These are phyloP conservation scores for Achatina immaculata DNA, from an alignment of 1,140 invertebrate species.

Conservation along the genomic window DNA sequence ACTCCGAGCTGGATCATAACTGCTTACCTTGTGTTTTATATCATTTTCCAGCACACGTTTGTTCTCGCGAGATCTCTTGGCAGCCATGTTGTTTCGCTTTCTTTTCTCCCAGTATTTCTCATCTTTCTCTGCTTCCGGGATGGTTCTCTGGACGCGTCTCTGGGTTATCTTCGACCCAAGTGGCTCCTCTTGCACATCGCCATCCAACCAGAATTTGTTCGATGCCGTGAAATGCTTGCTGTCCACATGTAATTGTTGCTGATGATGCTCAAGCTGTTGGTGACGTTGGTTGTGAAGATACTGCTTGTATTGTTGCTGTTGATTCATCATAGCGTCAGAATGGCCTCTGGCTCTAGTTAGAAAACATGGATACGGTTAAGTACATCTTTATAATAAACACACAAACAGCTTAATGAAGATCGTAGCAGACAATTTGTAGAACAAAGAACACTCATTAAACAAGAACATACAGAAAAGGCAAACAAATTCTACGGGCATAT, in stretches of 20 bases:
- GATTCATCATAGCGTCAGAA: no score
- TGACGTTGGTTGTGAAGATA: no score
- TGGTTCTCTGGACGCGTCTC: constrained; percentile 67
- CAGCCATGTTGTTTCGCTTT: constrained; percentile 93
- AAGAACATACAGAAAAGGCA: no score
- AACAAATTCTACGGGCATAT: no score
- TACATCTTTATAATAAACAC: no score
- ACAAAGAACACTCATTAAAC: no score
- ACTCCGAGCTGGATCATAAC: no score
- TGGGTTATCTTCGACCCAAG: background rate
- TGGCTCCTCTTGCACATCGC: background rate
- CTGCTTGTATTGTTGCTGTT: no score
- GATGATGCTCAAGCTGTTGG: background rate
- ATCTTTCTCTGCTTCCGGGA: constrained; percentile 95
- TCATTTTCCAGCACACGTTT: constrained; percentile 75
- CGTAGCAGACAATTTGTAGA: no score
- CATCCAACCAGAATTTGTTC: background rate
- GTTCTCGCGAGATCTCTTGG: constrained; percentile 92
- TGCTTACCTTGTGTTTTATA: constrained; percentile 68
- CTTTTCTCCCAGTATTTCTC: constrained; percentile 96
- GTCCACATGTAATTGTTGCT: background rate
- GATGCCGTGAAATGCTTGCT: background rate
- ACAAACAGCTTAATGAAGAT: no score
- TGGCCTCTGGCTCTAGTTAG: no score
- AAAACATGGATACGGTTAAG: no score